phyloP scores from a whole-genome alignment of 53 echinoderm and acorn worm species.

The Echinarachnius parma region DNA sequence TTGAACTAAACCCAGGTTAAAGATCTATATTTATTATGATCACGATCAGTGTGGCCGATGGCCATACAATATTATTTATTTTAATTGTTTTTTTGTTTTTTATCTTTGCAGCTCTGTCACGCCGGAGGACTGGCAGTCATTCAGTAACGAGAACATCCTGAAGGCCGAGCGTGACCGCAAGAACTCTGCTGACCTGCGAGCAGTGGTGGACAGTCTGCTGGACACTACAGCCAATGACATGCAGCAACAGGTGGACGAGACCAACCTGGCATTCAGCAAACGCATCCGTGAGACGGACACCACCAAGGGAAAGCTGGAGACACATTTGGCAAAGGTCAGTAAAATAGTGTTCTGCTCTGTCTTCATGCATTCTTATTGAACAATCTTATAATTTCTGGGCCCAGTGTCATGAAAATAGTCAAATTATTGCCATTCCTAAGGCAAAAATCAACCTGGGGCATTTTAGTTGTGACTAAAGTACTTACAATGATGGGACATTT shows the following conservation, averaged over 20 bases:
- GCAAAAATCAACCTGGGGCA: too few relatives aligned
- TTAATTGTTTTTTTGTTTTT: not conserved
- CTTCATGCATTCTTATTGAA: too few relatives aligned
- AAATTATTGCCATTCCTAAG: too few relatives aligned
- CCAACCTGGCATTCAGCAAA: constrained; percentile 88
- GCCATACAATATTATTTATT: not conserved
- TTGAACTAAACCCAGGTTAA: too few relatives aligned
- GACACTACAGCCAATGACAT: constrained; percentile 87
- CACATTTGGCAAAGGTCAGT: constrained; percentile 82
- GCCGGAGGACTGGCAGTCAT: constrained; percentile 91
- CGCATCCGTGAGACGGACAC: constrained; percentile 81
- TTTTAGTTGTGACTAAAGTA: too few relatives aligned
- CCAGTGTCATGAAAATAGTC: too few relatives aligned
- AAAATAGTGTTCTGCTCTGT: too few relatives aligned
- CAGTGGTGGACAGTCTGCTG: constrained; percentile 84
- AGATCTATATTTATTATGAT: too few relatives aligned
- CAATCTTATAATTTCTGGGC: too few relatives aligned
- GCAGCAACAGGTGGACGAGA: constrained; percentile 92
- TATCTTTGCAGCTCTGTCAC: constrained; percentile 71
- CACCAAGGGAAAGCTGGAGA: constrained; percentile 82
- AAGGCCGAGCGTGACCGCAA: constrained; percentile 94
- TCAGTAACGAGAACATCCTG: constrained; percentile 85
- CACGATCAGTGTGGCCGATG: too few relatives aligned
- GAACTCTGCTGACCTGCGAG: constrained; percentile 77
- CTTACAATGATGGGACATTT: too few relatives aligned